These are phyloP conservation scores for Panurus biarmicus DNA, from an alignment of 2,113 vertebrate species.

Conservation along the genomic window DNA sequence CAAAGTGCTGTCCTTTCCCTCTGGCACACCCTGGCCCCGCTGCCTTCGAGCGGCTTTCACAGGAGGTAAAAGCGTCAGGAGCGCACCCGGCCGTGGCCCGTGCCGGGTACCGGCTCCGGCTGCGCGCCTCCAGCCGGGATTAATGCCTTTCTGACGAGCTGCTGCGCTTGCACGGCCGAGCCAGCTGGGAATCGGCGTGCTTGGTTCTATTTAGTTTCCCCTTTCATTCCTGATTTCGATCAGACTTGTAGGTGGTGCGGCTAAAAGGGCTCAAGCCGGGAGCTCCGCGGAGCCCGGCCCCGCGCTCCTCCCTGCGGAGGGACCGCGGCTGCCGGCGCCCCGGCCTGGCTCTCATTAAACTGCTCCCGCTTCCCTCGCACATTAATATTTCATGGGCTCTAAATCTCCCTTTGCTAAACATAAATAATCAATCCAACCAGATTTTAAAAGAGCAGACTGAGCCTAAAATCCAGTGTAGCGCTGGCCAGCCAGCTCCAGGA, in stretches of 20 bases:
- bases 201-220: neutral
- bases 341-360: neutral
- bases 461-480: accelerated
- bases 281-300: neutral
- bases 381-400: neutral
- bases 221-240: neutral
- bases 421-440: neutral
- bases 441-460: neutral
- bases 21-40: neutral
- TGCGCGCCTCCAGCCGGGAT: neutral
- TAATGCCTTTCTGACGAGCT: neutral
- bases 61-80: neutral
- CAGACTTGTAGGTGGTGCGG: neutral
- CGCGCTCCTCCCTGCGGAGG: accelerated
- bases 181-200: neutral
- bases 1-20: neutral
- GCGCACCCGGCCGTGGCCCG: too few relatives aligned
- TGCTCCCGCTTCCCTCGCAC: neutral
- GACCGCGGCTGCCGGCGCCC: accelerated
- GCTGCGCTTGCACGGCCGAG: neutral
- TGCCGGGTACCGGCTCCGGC: neutral
- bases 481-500: neutral
- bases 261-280: neutral
- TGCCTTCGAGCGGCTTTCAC: neutral
- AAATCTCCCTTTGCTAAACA: neutral